A percentile compares a stretch with the other conserved stretches of the same genome.
phyloP scores from a whole-genome alignment of 2,113 vertebrate genomes.

The Centropus unirufus region DNA sequence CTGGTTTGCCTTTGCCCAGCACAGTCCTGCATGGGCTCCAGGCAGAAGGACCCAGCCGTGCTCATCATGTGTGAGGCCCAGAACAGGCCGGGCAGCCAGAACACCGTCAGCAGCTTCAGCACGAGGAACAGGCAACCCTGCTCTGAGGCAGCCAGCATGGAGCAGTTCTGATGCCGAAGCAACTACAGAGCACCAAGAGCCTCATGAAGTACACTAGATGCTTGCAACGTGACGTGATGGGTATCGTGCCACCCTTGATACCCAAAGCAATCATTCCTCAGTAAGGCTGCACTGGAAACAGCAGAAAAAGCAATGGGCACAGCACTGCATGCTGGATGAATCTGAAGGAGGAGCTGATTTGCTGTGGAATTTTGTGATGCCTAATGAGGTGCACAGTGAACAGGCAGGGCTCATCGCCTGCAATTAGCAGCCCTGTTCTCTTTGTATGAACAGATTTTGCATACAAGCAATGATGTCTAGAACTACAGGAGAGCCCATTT shows the following conservation, averaged over 20 bases:
- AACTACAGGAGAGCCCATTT: neutral
- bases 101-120: neutral
- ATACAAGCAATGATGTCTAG: neutral
- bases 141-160: neutral
- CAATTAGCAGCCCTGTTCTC: conserved; percentile 46
- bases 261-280: conserved; percentile 57
- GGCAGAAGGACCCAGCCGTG: neutral
- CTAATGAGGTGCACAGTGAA: conserved; percentile 49
- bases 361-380: conserved; percentile 32
- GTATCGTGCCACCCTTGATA: conserved; percentile 30
- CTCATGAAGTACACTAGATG: conserved; percentile 16
- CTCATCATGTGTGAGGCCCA: neutral
- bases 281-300: conserved; percentile 17
- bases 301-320: conserved; percentile 5
- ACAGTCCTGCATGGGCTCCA: neutral
- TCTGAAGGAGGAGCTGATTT: conserved; percentile 40
- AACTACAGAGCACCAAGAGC: neutral
- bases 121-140: neutral
- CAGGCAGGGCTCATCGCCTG: conserved; percentile 40
- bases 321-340: conserved; percentile 20
- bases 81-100: neutral
- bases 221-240: conserved; percentile 15
- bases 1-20: neutral
- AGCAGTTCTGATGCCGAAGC: neutral
- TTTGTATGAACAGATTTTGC: conserved; percentile 37